phyloP scores from a whole-genome alignment of 2,113 vertebrate species.

The Ceyx melanurus region DNA sequence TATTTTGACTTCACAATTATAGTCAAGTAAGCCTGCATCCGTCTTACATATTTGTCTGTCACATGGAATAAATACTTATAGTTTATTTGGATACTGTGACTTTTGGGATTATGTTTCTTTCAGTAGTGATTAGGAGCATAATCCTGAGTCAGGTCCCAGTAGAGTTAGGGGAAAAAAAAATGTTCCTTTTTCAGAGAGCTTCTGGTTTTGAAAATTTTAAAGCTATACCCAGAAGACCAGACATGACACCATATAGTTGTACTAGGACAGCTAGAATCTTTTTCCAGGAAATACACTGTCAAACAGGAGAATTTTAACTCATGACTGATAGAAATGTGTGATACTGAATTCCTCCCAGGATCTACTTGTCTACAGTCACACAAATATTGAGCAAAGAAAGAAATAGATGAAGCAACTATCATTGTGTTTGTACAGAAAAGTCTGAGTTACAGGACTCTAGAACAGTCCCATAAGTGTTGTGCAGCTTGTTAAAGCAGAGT shows the following conservation, averaged over 20 bases:
- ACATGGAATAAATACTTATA: not conserved
- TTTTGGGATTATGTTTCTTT: not conserved
- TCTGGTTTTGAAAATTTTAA: not conserved
- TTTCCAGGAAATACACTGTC: not conserved
- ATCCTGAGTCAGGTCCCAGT: not conserved
- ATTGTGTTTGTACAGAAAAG: not conserved
- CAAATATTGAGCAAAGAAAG: not conserved
- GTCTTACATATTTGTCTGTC: not conserved
- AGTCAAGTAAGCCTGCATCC: not conserved
- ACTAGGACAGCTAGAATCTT: not conserved
- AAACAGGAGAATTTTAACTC: not conserved
- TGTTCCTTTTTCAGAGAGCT: not conserved
- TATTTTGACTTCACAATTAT: not conserved
- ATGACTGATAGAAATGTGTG: not conserved
- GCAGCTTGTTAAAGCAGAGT: not conserved
- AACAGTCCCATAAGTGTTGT: not conserved
- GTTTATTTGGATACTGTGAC: not conserved
- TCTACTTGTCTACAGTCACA: not conserved
- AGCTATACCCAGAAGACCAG: not conserved
- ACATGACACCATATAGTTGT: not conserved
- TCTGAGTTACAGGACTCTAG: not conserved
- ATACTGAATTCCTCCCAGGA: not conserved
- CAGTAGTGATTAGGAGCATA: not conserved
- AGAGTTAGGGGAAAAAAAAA: not conserved
- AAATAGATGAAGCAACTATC: not conserved